phyloP scores from a whole-genome alignment of 2,113 vertebrate genomes.

The Pteropus alecto region DNA sequence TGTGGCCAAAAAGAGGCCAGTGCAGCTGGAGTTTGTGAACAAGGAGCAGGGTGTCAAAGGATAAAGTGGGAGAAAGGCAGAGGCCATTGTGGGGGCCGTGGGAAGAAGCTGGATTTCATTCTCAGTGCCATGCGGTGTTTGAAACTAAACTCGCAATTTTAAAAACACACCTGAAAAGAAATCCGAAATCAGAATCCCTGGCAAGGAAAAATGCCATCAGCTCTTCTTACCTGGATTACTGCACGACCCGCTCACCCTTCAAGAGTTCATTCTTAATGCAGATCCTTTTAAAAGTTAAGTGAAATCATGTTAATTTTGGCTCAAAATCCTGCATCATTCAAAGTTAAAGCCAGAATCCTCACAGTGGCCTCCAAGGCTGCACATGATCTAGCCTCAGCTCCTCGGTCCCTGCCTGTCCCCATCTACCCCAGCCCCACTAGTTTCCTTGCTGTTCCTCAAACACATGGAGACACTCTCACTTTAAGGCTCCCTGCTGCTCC shows the following conservation, averaged over 20 bases:
- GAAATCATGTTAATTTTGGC: neutral
- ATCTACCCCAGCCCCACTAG: neutral
- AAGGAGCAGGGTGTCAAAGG: neutral
- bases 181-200: neutral
- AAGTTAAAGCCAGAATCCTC: neutral
- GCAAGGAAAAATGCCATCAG: neutral
- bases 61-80: neutral
- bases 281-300: neutral
- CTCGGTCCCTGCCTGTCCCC: neutral
- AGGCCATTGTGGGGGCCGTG: neutral
- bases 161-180: neutral
- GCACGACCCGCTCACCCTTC: neutral
- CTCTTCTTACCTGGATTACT: neutral
- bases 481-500: neutral
- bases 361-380: neutral
- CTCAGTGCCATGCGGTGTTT: neutral
- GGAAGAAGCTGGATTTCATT: conserved; percentile 52
- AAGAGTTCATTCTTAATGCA: neutral
- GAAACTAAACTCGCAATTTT: conserved; percentile 26
- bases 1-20: neutral
- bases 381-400: neutral
- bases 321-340: neutral
- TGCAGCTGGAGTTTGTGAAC: neutral
- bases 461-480: fast-evolving
- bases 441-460: neutral